Evolutionary conservation across 2,113 vertebrate species (phyloP), one percentile per base, ranked within the genome.

Genomic region (Trogon melanurus): DNA sequence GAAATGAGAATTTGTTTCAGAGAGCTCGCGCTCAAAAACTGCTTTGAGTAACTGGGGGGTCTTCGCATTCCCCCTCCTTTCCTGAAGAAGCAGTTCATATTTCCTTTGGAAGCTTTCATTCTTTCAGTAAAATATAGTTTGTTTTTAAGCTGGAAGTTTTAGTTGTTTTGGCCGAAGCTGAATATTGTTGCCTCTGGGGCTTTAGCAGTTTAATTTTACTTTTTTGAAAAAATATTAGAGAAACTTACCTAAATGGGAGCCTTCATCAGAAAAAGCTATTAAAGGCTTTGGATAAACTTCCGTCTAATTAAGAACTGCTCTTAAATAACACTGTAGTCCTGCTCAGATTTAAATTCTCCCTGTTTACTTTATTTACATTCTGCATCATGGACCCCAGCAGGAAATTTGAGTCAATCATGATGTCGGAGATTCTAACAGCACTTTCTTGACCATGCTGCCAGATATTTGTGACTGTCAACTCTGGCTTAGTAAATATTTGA

Each of bases 101-200:
- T 95, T 91, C 85, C 79, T 71, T 74, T 71, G 48, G 57, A 93
- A 81, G 32, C 45, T 92, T 81, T 71, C 20, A 25, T 88, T 75
- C 62, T 74, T 47, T 29, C 57, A 44, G 29, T 79, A 48, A 85
- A 93, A 53, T 21, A 51, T 3, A 22, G 36, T 21, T 94, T 86
- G 56, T 41, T 85, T 94, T 76, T 54, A 62, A 67, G 48, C 44
- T 79, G 64, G 14, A 90, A 48, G 13, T 48, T 73, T 60, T 17
- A 78, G 60, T 20, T 93, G 54, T 47, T 94, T 85, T 87, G 78
- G 58, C 84, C 78, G 62, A 88, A 73, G 34, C 19, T 29, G 56
- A 20, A 34, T 3, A 5, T 34, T 73, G 32, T 65, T 88, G 61
- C 78, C 67, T 83, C 79, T 73, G 38, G 58, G 75, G 29, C 17